Evolutionary conservation across 2,797 vertebrate species (phyloP), one percentile per base, ranked within the genome.

Genomic region (Cephalopachus bancanus): DNA sequence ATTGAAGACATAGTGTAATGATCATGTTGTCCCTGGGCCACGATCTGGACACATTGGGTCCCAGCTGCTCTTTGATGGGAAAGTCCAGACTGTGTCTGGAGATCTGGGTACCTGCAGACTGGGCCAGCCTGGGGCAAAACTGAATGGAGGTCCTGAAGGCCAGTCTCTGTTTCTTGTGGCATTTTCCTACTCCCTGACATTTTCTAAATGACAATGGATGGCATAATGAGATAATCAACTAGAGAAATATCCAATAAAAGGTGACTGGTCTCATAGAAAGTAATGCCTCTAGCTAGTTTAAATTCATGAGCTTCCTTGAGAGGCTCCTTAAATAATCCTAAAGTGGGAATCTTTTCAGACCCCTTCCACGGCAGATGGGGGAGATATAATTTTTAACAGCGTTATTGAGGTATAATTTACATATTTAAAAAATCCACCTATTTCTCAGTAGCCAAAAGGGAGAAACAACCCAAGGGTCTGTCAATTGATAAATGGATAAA

Each of bases 261-360:
- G 88, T 85, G 80, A 80, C 51, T 51, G 20, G 24, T 51, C 30
- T 95, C 60, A 20, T 28, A 87, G 72, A 93, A 60, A 28, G 44
- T 33, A 59, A 89, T 57, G 15, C 12, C 75, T 67, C 72, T 30
- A 24, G 59, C n/a, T 71, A 49, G 44, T 83, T 91, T 87, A 62
- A 89, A 93, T 91, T 75, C 49, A 92, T 16, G 60, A 67, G 26
- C 44, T 96, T 49, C 44, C 37, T 87, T 83, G 37, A 88, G 74
- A 86, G 79, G 44, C 59, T 24, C 67, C 24, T 69, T 65, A 22
- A 87, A 69, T 59, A n/a, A 78, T 51, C 49, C 22, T 75, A 62
- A 78, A 37, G 72, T 8, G 10, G 33, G 24, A 86, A 65, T 51
- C 37, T 22, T 85, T 96, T 92, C 62, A 91, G 89, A 83, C 14